These are phyloP conservation scores for Oenanthe oenanthe DNA, from an alignment of 2,113 vertebrate genomes.

Conservation along the genomic window DNA sequence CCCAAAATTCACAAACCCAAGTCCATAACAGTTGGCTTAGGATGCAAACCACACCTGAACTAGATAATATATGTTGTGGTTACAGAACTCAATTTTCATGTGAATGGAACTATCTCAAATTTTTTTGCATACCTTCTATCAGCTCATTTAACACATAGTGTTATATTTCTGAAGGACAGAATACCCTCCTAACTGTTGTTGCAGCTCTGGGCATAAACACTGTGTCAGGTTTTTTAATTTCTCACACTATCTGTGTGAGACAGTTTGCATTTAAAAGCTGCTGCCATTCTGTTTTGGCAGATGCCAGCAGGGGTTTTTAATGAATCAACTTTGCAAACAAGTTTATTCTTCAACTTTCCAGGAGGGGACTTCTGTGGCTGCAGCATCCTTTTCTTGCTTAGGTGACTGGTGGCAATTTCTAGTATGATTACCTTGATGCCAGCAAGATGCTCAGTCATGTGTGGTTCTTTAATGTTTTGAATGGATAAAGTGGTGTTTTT, in stretches of 20 bases:
- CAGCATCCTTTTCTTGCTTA: not conserved
- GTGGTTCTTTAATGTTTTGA: not conserved
- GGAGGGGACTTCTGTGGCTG: not conserved
- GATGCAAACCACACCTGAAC: not conserved
- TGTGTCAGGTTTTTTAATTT: not conserved
- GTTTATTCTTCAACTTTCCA: not conserved
- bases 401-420: not conserved
- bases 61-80: not conserved
- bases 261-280: not conserved
- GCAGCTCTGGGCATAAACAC: fast-evolving
- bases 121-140: not conserved
- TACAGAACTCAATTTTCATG: not conserved
- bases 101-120: not conserved
- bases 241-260: not conserved
- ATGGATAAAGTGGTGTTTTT: not conserved
- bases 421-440: not conserved
- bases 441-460: not conserved
- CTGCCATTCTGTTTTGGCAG: not conserved
- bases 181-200: not conserved
- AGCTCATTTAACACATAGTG: not conserved
- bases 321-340: not conserved
- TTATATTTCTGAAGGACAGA: not conserved
- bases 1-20: not conserved
- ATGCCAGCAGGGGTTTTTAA: not conserved
- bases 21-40: not conserved